Conservation (phyloP, 2,888 invertebrate species). For the Netelia melanura region DNA sequence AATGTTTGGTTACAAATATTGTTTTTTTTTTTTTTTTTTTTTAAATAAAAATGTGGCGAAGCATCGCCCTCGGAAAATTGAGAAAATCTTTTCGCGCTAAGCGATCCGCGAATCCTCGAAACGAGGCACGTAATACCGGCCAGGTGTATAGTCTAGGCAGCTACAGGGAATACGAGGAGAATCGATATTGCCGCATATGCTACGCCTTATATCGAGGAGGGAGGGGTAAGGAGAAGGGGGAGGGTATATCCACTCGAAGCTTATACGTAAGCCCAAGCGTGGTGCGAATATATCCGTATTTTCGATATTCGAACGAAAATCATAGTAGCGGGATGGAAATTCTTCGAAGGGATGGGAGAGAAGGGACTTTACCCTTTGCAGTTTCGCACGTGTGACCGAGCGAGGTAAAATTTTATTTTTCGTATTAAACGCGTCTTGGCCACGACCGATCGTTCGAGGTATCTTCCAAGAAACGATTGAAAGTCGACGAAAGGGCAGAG, state of each 20-base stretch:
- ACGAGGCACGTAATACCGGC: conserved; percentile 62
- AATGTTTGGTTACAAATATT: neutral
- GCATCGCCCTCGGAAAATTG: neutral
- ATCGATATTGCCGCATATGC: conserved; percentile 64
- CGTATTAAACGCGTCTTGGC: neutral
- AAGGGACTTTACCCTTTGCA: conserved; percentile 6
- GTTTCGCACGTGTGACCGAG: conserved; percentile 23
- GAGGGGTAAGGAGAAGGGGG: neutral
- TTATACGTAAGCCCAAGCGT: conserved; percentile 31
- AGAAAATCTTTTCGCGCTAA: conserved; percentile 1
- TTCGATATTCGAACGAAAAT: conserved; percentile 21
- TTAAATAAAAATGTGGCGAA: neutral
- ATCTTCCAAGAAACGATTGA: neutral
- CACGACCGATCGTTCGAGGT: neutral
- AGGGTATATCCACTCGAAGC: conserved; percentile 45
- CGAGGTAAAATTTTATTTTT: conserved; percentile 1
- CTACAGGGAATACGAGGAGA: conserved; percentile 45
- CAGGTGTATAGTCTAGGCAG: conserved; percentile 48
- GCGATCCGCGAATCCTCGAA: conserved; percentile 47
- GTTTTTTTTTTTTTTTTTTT: neutral
- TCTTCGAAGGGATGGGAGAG: neutral
- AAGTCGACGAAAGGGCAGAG: neutral
- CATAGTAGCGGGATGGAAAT: conserved; percentile 22
- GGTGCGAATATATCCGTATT: conserved; percentile 18
- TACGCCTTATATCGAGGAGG: conserved; percentile 52